Evolutionary conservation across 2,113 vertebrate genomes (phyloP), one percentile per base, ranked within the genome.

Genomic region (Colinus virginianus): DNA sequence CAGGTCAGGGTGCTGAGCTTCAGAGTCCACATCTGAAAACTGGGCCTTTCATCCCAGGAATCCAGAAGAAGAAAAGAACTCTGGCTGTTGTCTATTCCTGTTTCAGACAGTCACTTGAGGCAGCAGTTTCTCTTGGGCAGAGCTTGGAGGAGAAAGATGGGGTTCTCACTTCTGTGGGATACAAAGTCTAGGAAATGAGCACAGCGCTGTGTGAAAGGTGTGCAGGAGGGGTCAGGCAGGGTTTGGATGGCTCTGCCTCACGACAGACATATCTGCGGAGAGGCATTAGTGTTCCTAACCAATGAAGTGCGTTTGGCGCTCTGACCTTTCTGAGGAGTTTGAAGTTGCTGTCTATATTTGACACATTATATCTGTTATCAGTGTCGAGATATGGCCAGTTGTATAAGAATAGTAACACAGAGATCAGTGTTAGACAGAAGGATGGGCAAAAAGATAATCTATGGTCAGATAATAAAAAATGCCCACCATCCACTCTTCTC

Each of bases 81-180:
- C 18, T 36, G 36, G 30, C 85, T 0, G 0, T 19, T 55, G 30
- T 56, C 40, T 5, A 1, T 53, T 87, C 25, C 16, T 8, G 14
- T 55, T 32, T 68, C 0, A 1, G 36, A 66, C 19, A 28, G 26
- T n/a, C 71, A 56, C 19, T 64, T 1, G 4, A 13, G 79, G 77
- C 55, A 90, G 19, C 13, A 66, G 21, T 8, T 15, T 92, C 7
- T 40, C 59, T n/a, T 3, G 11, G 48, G 30, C n/a, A 90, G 30
- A 66, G 4, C 26, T 64, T 62, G 69, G 80, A 70, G 46, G 51
- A 62, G n/a, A 80, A 59, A 40, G 17, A n/a, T 3, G 2, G 10
- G 45, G 14, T 4, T 89, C 25, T 49, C n/a, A 42, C 68, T 94
- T 5, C 51, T 7, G 6, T 6, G 7, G 7, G 20, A 58, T 9